These are phyloP conservation scores for Ptilorrhoa leucosticta DNA, from an alignment of 2,113 vertebrate species.

Conservation along the genomic window DNA sequence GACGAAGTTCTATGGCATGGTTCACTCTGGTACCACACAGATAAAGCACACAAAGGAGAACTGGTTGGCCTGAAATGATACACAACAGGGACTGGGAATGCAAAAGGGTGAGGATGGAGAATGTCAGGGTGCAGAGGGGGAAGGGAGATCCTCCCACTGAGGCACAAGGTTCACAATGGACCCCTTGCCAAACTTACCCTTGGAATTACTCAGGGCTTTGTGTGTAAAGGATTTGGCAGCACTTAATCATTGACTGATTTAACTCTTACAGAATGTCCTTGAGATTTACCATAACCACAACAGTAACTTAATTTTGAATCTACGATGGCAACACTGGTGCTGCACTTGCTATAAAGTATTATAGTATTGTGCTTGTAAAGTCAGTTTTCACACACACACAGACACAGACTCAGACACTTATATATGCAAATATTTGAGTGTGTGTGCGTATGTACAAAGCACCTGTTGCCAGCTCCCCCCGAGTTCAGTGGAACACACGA, in stretches of 20 bases:
- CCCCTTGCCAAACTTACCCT: background rate
- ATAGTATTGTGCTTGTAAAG: background rate
- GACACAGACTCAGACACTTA: no score
- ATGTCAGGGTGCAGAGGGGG: background rate
- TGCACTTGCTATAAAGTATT: background rate
- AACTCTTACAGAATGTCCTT: no score
- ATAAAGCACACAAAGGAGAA: background rate
- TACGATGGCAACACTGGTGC: background rate
- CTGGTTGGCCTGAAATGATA: background rate
- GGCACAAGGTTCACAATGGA: background rate
- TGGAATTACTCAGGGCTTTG: background rate
- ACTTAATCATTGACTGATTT: background rate
- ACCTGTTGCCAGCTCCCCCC: rapidly evolving
- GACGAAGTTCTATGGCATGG: background rate
- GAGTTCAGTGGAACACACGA: background rate
- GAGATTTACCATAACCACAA: background rate
- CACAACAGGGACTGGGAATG: no score
- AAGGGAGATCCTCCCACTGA: background rate
- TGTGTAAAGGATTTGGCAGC: background rate
- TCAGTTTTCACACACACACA: background rate
- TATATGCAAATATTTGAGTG: no score
- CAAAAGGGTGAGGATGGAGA: background rate
- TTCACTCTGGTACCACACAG: background rate
- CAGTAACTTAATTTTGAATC: background rate
- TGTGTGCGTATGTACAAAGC: no score